Base-by-base conservation (phyloP, 2,113 vertebrate species). In the Leptodactylus fuscus region DNA sequence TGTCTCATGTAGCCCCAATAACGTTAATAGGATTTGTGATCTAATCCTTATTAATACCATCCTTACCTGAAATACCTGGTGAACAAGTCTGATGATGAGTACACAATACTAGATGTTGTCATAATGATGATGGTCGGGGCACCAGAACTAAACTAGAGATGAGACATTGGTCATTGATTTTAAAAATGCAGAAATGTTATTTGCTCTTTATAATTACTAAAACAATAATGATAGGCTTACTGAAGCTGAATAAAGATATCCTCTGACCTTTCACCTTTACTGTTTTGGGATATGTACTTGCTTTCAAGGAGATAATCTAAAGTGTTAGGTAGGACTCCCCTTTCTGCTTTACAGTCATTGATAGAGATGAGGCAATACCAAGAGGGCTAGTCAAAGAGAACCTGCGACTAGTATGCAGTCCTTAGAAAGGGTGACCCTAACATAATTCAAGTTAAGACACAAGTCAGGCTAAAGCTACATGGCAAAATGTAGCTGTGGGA, bases 11-110 rank as follows among this genome's bases (percentile, higher is more conserved):
- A 38, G 32, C 20, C 58, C 32, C 41, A 34, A 58, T 58, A 7
- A 11, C 13, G 22, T 12, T 38, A 58, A 60, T 51, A 79, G 41
- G 27, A 10, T 38, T 58, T 55, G 53, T 60, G 34, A 80, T 27
- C 53, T n/a, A 60, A 13, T 44, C 36, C 53, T 41, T 38, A 13
- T 60, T 79, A 41, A 41, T 38, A 13, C 22, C 51, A 18, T 55
- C 53, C 18, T 58, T 58, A 27, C 53, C 53, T 60, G 53, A 80
- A 80, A 62, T 60, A 58, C 77, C 18, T 10, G 77, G 58, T 80
- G 36, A 80, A 36, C 77, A 80, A 24, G 77, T 22, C n/a, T 27
- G 32, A 58, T 58, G 15, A 7, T n/a, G n/a, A 60, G 44, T 44
- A 34, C 53, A 15, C 34, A 12, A 60, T 41, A 11, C 1, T 60